Conservation (phyloP, 2,797 vertebrate species). For the Esox masquinongy region DNA sequence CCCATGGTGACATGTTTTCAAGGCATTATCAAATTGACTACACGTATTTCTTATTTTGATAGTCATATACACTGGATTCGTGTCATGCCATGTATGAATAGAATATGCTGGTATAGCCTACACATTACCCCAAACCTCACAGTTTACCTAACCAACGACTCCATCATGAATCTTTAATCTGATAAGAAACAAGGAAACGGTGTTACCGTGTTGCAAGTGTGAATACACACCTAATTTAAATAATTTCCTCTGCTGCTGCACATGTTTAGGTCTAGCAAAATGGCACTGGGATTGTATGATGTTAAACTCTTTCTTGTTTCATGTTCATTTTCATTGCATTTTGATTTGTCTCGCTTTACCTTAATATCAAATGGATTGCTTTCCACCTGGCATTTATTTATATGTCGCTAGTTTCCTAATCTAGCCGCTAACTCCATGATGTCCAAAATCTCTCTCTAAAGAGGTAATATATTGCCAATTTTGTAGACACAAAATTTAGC, state of each 20-base stretch:
- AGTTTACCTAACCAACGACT: not conserved
- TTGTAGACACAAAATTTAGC: not conserved
- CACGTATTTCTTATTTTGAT: conserved; percentile 50
- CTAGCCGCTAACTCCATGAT: not conserved
- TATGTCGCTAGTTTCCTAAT: not conserved
- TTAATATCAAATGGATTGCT: not conserved
- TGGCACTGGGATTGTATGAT: not conserved
- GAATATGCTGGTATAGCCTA: conserved; percentile 36
- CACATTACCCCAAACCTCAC: conserved; percentile 4
- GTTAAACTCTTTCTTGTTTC: not conserved
- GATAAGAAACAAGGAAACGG: not conserved
- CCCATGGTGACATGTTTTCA: conserved; percentile 75
- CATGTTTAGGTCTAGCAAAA: not conserved
- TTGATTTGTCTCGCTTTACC: not conserved
- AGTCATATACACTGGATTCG: conserved; percentile 33
- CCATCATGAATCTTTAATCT: not conserved
- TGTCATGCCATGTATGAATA: conserved; percentile 33
- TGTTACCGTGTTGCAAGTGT: too few species aligned
- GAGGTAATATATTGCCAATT: not conserved
- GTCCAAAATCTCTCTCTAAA: not conserved
- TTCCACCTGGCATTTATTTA: not conserved
- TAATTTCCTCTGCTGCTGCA: not conserved
- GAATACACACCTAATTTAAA: not conserved
- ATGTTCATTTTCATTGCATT: not conserved
- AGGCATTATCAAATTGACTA: conserved; percentile 65